These are phyloP conservation scores for Apotomis betuletana DNA, from an alignment of 2,888 invertebrate species.

Conservation along the genomic window DNA sequence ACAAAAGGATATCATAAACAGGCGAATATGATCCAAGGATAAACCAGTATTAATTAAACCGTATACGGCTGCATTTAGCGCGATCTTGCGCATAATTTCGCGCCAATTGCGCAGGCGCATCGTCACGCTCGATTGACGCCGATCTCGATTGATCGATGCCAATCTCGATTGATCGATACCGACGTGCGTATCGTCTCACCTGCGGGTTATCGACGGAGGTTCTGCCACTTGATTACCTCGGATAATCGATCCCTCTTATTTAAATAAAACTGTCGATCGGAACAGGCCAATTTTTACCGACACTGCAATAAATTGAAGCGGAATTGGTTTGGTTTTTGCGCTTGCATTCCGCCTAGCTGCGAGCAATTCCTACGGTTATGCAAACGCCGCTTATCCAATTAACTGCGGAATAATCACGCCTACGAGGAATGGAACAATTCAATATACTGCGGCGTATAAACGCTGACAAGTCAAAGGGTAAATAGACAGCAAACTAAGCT, in stretches of 20 bases:
- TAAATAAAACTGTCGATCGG: background rate
- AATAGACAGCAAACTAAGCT: background rate
- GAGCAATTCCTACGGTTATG: constrained; percentile 1
- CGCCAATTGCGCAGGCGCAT: constrained; percentile 19
- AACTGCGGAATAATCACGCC: constrained; percentile 3
- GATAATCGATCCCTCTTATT: constrained; percentile 11
- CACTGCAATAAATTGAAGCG: constrained; percentile 1
- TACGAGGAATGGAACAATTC: background rate
- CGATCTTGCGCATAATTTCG: constrained; percentile 18
- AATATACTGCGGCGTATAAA: background rate
- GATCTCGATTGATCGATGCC: constrained; percentile 9
- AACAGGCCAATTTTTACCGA: background rate
- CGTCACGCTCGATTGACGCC: constrained; percentile 16
- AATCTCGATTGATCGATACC: constrained; percentile 12
- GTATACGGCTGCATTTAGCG: background rate
- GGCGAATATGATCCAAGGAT: background rate
- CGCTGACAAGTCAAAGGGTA: background rate
- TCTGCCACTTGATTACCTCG: constrained; percentile 18
- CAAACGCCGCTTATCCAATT: constrained; percentile 1
- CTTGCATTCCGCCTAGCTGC: background rate
- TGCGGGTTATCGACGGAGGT: constrained; percentile 11
- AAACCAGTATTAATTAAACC: background rate
- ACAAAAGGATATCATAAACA: background rate
- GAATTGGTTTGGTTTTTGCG: constrained; percentile 4
- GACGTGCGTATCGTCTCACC: background rate